These are phyloP conservation scores for Crossocerus cetratus DNA, from an alignment of 2,888 invertebrate genomes.

Conservation along the genomic window DNA sequence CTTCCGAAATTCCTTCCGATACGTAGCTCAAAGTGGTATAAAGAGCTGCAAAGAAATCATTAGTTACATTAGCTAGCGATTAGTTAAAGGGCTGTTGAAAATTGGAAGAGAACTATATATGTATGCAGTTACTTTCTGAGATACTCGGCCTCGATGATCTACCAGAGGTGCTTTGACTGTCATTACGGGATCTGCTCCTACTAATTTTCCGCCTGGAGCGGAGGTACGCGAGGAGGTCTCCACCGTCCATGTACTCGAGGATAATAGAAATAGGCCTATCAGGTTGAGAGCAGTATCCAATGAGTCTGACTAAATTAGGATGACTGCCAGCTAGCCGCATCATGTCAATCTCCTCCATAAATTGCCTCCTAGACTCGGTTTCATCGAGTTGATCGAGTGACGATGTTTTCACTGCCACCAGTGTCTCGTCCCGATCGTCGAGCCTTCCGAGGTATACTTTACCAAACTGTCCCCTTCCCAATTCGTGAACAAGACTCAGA, in stretches of 20 bases:
- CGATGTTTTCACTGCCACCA: slow-evolving; percentile 70
- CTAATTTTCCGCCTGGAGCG: slow-evolving; percentile 61
- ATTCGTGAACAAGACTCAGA: slow-evolving; percentile 79
- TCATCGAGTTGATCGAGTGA: slow-evolving; percentile 64
- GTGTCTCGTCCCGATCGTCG: slow-evolving; percentile 70
- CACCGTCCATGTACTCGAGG: slow-evolving; percentile 88
- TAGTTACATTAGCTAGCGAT: background rate
- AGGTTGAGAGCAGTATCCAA: slow-evolving; percentile 86
- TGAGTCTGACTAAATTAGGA: slow-evolving; percentile 85
- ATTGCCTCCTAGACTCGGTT: slow-evolving; percentile 79
- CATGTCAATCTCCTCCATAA: slow-evolving; percentile 87
- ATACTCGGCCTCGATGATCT: slow-evolving; percentile 21
- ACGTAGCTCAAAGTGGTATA: background rate
- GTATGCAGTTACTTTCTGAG: slow-evolving; percentile 55
- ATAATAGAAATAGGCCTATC: slow-evolving; percentile 84
- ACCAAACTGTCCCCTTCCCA: slow-evolving; percentile 89
- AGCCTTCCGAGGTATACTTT: slow-evolving; percentile 84
- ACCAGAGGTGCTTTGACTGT: background rate
- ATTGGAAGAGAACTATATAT: background rate
- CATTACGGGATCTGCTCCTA: background rate
- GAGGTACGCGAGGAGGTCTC: slow-evolving; percentile 84
- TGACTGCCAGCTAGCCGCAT: slow-evolving; percentile 88
- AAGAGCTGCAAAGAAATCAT: background rate
- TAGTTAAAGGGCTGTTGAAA: background rate
- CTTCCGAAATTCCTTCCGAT: background rate